These are phyloP conservation scores for Cabera pusaria DNA, from an alignment of 2,888 invertebrate genomes.

Conservation along the genomic window DNA sequence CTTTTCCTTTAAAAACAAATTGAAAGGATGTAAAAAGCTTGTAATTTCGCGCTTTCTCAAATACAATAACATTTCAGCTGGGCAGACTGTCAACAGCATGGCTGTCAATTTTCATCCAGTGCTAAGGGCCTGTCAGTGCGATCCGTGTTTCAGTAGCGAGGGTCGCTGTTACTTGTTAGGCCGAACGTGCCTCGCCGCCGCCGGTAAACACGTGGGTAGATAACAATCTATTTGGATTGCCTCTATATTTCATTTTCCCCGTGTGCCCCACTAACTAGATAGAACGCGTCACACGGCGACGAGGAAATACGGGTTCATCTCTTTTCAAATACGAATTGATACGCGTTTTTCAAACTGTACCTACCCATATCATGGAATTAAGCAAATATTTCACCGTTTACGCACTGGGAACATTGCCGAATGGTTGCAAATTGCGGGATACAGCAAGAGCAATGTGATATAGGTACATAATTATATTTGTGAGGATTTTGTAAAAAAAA, in stretches of 20 bases:
- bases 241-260: conserved; percentile 83
- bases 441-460: no score
- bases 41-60: conserved; percentile 10
- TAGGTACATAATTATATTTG: no score
- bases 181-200: conserved; percentile 76
- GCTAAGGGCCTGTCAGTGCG: conserved; percentile 62
- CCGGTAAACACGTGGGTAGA: conserved; percentile 82
- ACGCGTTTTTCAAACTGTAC: conserved; percentile 28
- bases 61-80: conserved; percentile 47
- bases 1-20: no score
- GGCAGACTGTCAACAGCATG: conserved; percentile 73
- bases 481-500: no score
- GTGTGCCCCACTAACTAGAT: conserved; percentile 77
- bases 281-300: conserved; percentile 60
- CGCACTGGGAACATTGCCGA: no score
- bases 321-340: conserved; percentile 54
- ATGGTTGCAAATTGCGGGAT: no score
- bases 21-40: no score
- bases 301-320: conserved; percentile 68
- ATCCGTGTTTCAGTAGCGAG: conserved; percentile 56
- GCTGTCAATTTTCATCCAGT: conserved; percentile 52
- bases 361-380: conserved; percentile 30
- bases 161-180: conserved; percentile 79
- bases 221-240: conserved; percentile 84
- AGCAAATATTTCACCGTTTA: conserved; percentile 20